Percentiles rank a stretch among this genome's conserved stretches.
Conservation (phyloP, 1,140 invertebrate genomes). For the Papilio dardanus region DNA sequence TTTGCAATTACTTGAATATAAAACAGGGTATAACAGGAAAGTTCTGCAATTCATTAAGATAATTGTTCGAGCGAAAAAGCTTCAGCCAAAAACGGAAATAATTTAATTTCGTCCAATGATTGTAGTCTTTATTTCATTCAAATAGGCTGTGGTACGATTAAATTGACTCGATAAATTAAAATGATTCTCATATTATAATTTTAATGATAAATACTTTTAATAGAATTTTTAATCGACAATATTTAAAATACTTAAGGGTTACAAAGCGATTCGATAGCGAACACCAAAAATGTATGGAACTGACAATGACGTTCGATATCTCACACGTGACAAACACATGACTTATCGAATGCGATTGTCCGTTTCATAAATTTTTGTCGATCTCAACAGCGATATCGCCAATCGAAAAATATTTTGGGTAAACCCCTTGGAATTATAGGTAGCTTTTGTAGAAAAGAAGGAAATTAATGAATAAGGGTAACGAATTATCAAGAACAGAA, state of each 20-base stretch:
- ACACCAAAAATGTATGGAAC: too few species aligned
- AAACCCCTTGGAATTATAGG: too few species aligned
- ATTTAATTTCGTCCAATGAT: slow-evolving; percentile 2
- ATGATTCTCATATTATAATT: background rate
- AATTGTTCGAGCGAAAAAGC: slow-evolving; percentile 13
- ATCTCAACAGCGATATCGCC: too few species aligned
- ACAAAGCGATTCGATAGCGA: too few species aligned
- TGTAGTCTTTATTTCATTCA: background rate
- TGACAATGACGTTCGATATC: too few species aligned
- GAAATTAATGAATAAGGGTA: too few species aligned
- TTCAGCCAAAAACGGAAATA: background rate
- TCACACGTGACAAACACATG: too few species aligned
- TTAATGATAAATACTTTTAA: background rate
- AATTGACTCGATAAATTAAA: background rate
- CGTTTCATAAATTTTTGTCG: too few species aligned
- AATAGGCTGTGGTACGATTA: background rate
- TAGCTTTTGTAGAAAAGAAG: too few species aligned
- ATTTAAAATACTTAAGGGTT: background rate
- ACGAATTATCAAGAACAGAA: too few species aligned
- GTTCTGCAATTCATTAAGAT: slow-evolving; percentile 21
- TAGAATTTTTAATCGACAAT: background rate
- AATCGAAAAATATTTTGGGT: too few species aligned
- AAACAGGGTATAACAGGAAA: slow-evolving; percentile 10
- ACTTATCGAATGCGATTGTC: too few species aligned
- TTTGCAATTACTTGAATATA: slow-evolving; percentile 13